A percentile compares a stretch with the other conserved stretches of the same genome.
phyloP scores from a whole-genome alignment of 2,113 vertebrate species.

The Mastomys coucha region DNA sequence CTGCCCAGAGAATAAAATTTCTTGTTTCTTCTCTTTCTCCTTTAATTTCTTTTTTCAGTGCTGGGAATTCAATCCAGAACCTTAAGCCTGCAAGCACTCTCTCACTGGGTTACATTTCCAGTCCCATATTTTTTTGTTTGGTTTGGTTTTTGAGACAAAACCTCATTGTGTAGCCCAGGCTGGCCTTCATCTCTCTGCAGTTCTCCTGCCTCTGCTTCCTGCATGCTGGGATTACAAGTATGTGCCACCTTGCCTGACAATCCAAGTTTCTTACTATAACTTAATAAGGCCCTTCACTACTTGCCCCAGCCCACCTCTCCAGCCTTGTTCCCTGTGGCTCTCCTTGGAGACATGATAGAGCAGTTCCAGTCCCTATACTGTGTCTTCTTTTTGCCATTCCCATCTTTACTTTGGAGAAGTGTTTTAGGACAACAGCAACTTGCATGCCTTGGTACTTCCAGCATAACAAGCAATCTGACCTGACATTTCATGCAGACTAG shows the following conservation, averaged over 20 bases:
- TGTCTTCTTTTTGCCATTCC: not conserved
- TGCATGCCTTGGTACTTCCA: not conserved
- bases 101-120: not conserved
- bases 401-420: not conserved
- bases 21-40: not conserved
- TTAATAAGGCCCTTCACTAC: constrained; percentile 16
- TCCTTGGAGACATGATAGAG: not conserved
- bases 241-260: not conserved
- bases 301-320: not conserved
- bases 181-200: not conserved
- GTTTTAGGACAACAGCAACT: not conserved
- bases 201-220: not conserved
- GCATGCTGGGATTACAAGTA: not conserved
- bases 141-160: not conserved
- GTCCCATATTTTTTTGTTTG: not conserved
- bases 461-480: not conserved
- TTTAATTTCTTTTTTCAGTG: not conserved
- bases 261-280: not conserved
- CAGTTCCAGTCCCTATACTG: not conserved
- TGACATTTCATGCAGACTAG: not conserved
- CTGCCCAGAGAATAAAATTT: constrained; percentile 43
- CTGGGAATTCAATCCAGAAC: not conserved
- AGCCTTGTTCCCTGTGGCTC: not conserved
- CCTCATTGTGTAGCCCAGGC: not conserved
- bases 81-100: not conserved